Evolutionary conservation across 2,888 invertebrate species (phyloP).

Genomic region (Peribatodes rhomboidaria): DNA sequence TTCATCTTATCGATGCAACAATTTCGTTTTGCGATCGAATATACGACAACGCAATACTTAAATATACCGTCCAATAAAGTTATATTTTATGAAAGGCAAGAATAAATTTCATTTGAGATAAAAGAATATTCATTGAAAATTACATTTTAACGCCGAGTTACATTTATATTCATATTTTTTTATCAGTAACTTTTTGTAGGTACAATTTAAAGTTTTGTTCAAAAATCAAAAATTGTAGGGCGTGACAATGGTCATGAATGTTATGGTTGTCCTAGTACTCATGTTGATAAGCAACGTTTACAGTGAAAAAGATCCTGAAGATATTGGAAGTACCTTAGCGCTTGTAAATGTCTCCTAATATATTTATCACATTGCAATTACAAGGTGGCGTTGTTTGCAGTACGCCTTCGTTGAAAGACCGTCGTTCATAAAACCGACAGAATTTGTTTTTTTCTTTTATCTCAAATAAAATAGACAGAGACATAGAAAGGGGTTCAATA

Average conservation of each 20-base stretch:
- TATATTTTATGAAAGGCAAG: constrained; percentile 19
- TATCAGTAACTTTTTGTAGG: neutral
- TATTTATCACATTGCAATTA: too few relatives aligned
- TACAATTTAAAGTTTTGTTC: too few relatives aligned
- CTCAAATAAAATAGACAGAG: too few relatives aligned
- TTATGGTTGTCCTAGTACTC: neutral
- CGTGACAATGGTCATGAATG: neutral
- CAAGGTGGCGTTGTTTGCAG: too few relatives aligned
- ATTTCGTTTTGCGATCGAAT: constrained; percentile 39
- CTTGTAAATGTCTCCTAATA: constrained; percentile 3
- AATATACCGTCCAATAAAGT: constrained; percentile 17
- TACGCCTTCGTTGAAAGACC: too few relatives aligned
- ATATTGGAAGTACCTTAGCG: constrained; percentile 15
- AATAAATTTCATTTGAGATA: constrained; percentile 10
- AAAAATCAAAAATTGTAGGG: too few relatives aligned
- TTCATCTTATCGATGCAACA: constrained; percentile 33
- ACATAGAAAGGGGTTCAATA: too few relatives aligned
- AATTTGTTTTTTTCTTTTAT: too few relatives aligned
- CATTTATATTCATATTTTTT: neutral
- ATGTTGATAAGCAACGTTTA: neutral
- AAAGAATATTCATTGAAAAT: constrained; percentile 12
- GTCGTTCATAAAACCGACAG: too few relatives aligned
- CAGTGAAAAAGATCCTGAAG: neutral
- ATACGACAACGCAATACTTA: constrained; percentile 26
- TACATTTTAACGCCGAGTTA: neutral